Evolutionary conservation across 2,888 invertebrate genomes (phyloP), one percentile per base, ranked within the genome.

Genomic region (Stenoptilia bipunctidactyla): DNA sequence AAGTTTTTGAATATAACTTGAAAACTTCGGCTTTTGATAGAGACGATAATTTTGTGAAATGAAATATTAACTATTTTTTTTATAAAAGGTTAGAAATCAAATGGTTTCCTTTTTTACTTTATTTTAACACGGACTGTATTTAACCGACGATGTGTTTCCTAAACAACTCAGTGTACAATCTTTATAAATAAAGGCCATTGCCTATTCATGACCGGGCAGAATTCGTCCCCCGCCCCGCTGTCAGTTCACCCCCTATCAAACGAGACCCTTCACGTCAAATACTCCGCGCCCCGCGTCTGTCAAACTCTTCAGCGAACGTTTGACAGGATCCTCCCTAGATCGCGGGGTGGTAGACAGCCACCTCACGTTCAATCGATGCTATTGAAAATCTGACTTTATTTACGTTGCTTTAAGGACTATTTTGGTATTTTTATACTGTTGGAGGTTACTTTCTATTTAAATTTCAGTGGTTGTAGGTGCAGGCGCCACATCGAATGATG

Each of bases 261-360:
- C 80, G 77, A 79, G 82, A 80, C 83, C 83, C 83, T 82, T 82
- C 82, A 82, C 77, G 83, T 83, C 83, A 82, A 83, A 83, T 76
- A 77, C 83, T 80, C 80, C 75, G 74, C 79, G 72, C 82, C 80
- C 82, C 79, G 79, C 80, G 82, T 77, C 83, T 82, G 82, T 83
- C 83, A 83, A 83, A 83, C 82, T 82, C 80, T 83, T 80, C 82
- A 79, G 73, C 75, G 79, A 73, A 74, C 77, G 82, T 83, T 83
- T 82, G 82, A 82, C 82, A 77, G 80, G 80, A 79, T 76, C 82
- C 82, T 77, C 82, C 83, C 82, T 71, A 59, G 59, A 71, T 55
- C 59, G 74, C 69, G 73, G 74, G 74, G 75, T 64, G 77, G 73
- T 66, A 67, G 70, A 67, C 65, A 61, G 66, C 77, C 80, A 79